Base-by-base conservation (phyloP, 2,797 vertebrate genomes). In the Sphaeramia orbicularis region DNA sequence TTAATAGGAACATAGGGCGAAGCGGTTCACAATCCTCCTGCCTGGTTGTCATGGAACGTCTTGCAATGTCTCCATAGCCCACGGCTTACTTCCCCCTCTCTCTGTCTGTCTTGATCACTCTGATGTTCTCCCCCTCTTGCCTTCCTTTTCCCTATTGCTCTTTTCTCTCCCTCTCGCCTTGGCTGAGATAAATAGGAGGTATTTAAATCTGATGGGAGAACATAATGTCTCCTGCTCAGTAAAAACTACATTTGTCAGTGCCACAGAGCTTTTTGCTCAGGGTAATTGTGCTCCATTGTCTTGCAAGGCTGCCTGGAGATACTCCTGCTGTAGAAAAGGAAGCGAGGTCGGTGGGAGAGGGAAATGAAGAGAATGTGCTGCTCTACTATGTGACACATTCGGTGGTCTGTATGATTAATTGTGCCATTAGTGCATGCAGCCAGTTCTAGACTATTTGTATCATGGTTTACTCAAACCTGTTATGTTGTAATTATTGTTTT, bases 241-340 rank as follows among this genome's bases (percentile, higher is more conserved):
- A 89, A 93, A 93, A 93, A 87, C 90, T 86, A 90, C 93, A 94
- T 95, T 94, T 92, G 89, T 94, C 93, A 93, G 78, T 91, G 92
- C 91, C 92, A 93, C 84, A 32, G 74, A 65, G 86, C 87, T 90
- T 90, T 92, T 87, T 89, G 84, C 89, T 86, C 72, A 10, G 74
- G 84, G 91, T 93, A 90, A 93, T 93, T 92, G 91, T 87, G 86
- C 65, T 37, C 66, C 77, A 86, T 93, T 93, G 91, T 93, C 86
- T 89, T 86, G 70, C 63, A 32, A 81, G 78, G 63, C 89, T 85
- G 91, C 89, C 87, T 89, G 83, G 86, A 90, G 90, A 86, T 88
- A 86, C 86, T 82, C 81, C 77, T 81, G 81, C 80, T 61, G 76
- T 62, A 85, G 83, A 84, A 84, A 62, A 76, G 84, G 63, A 84